Evolutionary conservation across 2,797 vertebrate genomes (phyloP), one percentile per base, ranked within the genome.

Genomic region (Anolis apletophallus): DNA sequence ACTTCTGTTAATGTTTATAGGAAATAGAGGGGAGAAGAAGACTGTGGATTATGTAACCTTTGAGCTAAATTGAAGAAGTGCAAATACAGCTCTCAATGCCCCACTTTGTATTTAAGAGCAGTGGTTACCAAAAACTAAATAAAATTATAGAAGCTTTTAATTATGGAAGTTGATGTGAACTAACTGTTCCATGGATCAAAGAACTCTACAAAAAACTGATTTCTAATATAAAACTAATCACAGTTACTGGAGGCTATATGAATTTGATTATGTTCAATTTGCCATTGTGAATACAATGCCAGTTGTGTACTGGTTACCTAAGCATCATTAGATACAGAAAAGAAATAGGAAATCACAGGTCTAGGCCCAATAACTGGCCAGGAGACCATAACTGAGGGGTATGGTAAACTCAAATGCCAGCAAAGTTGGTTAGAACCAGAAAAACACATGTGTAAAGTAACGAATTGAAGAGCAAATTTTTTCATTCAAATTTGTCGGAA

Each of bases 121-220:
- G 89, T 52, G 87, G 83, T 59, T 85, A 78, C 88, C 57, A 79
- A 69, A 59, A 68, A 52, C 40, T 57, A 71, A 91, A 92, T n/a
- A 73, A 72, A 82, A 79, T 81, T 89, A 87, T 54, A 84, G 81
- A 94, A 94, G 90, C 90, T 94, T 94, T 94, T 93, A 93, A 95
- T 94, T 93, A 81, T 89, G 89, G 94, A 87, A 50, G 91, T 88
- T 91, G 85, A 88, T 85, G 71, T 21, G 2, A 79, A 88, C 82
- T 86, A 89, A 91, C 91, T 3, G 29, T 88, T 92, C 90, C 90
- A 91, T 92, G 91, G 91, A 90, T 93, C 93, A 95, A 87, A 50
- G 88, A 90, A 91, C 87, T 94, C 93, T 95, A 93, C 88, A 95
- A 93, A 92, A 88, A 93, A 79, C 92, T 88, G 85, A 95, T 91